Evolutionary conservation across 2,888 invertebrate species (phyloP).

Genomic region (Xanthorhoe designata): DNA sequence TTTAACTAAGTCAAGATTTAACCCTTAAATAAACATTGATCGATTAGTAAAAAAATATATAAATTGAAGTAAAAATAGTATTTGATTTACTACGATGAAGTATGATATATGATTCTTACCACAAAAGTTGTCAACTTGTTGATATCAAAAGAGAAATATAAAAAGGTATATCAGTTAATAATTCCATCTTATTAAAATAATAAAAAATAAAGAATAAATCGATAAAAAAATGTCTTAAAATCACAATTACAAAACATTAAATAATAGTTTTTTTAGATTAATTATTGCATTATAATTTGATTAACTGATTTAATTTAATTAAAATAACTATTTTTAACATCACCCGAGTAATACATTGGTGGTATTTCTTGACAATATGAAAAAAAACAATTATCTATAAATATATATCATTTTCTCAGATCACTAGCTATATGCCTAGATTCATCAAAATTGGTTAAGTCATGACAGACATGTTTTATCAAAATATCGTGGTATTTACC

Average conservation of each 20-base stretch:
- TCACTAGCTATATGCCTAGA: not conserved
- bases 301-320: conserved; percentile 8
- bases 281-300: conserved; percentile 14
- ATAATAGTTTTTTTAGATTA: not conserved
- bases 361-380: conserved; percentile 15
- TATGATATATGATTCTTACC: not conserved
- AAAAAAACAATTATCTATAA: too few relatives aligned
- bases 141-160: too few relatives aligned
- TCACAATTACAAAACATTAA: not conserved
- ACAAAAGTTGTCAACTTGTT: too few relatives aligned
- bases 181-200: too few relatives aligned
- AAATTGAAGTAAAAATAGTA: not conserved
- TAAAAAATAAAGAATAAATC: not conserved
- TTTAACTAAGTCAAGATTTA: conserved; percentile 34
- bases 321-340: conserved; percentile 13
- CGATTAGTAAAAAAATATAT: conserved; percentile 17
- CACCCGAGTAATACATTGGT: conserved; percentile 30
- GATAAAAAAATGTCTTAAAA: not conserved
- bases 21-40: conserved; percentile 42
- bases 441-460: not conserved
- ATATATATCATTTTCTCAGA: too few relatives aligned
- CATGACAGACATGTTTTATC: too few relatives aligned
- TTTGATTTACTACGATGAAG: not conserved
- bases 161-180: too few relatives aligned
- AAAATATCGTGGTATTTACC: too few relatives aligned